Evolutionary conservation across 2,797 vertebrate species (phyloP).

Genomic region (Clarias pachynema): DNA sequence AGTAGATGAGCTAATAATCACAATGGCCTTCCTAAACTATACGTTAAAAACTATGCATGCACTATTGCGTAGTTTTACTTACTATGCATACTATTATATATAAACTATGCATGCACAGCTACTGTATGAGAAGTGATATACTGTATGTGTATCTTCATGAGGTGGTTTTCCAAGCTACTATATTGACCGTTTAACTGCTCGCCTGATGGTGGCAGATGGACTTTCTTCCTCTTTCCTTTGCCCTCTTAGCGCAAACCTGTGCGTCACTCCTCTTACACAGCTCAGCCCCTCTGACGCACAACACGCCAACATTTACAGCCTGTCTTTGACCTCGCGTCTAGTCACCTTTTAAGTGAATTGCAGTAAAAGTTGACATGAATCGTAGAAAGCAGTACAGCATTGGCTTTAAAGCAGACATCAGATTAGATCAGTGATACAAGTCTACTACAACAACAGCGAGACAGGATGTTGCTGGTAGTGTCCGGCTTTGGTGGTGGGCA

Average conservation of each 20-base stretch:
- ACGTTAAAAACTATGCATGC: no score
- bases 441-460: background rate
- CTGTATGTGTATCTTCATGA: background rate
- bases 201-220: conserved; percentile 11
- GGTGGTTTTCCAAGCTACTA: background rate
- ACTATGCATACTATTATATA: no score
- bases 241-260: conserved; percentile 10
- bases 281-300: conserved; percentile 2
- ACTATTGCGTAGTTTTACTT: no score
- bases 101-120: background rate
- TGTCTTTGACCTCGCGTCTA: background rate
- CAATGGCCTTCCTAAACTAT: no score
- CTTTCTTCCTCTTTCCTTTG: conserved; percentile 30
- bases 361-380: background rate
- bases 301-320: background rate
- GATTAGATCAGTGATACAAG: background rate
- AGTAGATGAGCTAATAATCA: background rate
- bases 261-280: conserved; percentile 39
- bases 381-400: background rate
- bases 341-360: background rate
- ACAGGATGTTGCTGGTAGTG: background rate
- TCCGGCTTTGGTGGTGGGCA: background rate
- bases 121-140: background rate
- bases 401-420: background rate
- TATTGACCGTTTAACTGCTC: background rate